Evolutionary conservation across 2,113 vertebrate species (phyloP).

Genomic region (Muscicapa adusta): DNA sequence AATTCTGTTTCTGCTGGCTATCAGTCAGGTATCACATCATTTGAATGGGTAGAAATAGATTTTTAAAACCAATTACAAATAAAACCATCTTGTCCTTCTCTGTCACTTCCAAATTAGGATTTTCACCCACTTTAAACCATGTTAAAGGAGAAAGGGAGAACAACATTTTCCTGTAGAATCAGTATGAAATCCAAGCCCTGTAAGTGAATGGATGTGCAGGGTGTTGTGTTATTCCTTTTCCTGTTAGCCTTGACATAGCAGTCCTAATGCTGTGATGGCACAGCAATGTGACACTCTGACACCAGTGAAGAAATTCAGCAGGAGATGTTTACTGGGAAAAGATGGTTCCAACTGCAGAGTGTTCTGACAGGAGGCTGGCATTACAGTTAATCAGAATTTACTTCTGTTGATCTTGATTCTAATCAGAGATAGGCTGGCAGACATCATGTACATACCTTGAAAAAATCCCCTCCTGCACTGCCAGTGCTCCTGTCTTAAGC

Average conservation of each 20-base stretch:
- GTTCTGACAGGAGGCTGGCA: constrained; percentile 22
- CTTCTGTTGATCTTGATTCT: constrained; percentile 37
- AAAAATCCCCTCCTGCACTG: constrained; percentile 1
- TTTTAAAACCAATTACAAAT: neutral
- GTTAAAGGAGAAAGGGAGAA: neutral
- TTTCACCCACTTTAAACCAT: neutral
- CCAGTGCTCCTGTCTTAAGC: neutral
- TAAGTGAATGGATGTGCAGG: neutral
- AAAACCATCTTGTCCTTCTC: neutral
- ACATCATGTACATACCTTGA: neutral
- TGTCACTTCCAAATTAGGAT: neutral
- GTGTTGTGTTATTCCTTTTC: neutral
- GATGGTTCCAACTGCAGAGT: neutral
- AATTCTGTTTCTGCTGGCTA: neutral
- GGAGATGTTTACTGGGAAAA: constrained; percentile 26
- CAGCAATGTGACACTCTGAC: neutral
- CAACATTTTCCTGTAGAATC: neutral
- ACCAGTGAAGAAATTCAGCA: neutral
- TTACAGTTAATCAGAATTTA: constrained; percentile 46
- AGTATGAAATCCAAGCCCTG: neutral
- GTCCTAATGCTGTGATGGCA: neutral
- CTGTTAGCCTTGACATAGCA: neutral
- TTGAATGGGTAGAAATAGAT: neutral
- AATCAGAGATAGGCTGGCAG: constrained; percentile 21
- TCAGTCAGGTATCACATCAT: neutral